Evolutionary conservation across 37 sponge, comb jelly and placozoan genomes (phyloP).

Genomic region (Spongilla lacustris): DNA sequence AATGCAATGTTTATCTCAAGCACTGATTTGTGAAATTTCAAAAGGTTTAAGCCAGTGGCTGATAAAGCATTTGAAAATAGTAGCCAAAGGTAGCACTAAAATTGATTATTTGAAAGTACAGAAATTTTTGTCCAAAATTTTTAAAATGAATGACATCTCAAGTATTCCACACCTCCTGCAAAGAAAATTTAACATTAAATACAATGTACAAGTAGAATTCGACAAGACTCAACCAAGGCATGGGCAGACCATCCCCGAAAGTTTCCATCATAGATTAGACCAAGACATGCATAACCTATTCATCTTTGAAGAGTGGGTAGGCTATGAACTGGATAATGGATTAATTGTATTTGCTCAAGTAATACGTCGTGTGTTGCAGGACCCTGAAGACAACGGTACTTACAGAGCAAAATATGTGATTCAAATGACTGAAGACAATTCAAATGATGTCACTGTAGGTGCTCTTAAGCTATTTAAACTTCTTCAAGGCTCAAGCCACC

Average conservation of each 20-base stretch:
- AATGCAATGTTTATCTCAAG: background rate
- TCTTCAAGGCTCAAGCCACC: conserved; percentile 4
- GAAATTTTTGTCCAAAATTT: background rate
- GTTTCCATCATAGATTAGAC: conserved; percentile 31
- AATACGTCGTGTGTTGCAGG: conserved; percentile 7
- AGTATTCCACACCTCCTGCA: no score
- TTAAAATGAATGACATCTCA: background rate
- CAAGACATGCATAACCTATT: conserved; percentile 47
- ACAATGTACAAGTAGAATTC: background rate
- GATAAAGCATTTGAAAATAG: background rate
- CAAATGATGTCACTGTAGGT: conserved; percentile 4
- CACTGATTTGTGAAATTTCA: no score
- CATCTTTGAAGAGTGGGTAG: conserved; percentile 55
- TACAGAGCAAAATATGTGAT: background rate
- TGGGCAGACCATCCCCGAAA: conserved; percentile 43
- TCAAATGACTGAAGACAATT: conserved; percentile 13
- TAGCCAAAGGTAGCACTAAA: background rate
- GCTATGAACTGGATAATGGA: conserved; percentile 48
- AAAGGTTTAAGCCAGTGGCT: background rate
- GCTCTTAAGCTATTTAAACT: conserved; percentile 47
- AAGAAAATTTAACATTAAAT: background rate
- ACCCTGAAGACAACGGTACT: background rate
- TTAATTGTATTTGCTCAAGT: conserved; percentile 45
- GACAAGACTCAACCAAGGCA: background rate
- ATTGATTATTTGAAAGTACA: no score